These are phyloP conservation scores for Druon quercuslanigerum DNA, from an alignment of 1,140 invertebrate genomes.

Conservation along the genomic window DNA sequence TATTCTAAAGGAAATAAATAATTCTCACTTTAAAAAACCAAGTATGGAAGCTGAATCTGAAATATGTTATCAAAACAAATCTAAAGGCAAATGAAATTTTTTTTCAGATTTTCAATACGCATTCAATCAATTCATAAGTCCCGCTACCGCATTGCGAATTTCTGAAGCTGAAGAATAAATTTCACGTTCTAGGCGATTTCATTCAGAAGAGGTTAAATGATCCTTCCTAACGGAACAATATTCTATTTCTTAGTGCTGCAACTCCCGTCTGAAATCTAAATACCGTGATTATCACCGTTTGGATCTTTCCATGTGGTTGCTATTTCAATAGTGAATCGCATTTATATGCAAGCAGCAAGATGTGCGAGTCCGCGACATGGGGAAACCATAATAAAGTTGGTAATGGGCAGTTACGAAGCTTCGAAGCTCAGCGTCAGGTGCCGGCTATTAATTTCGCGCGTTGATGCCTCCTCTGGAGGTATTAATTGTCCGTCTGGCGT, in stretches of 20 bases:
- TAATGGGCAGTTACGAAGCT: constrained; percentile 66
- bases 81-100: too few relatives aligned
- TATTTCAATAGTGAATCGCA: constrained; percentile 14
- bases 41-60: too few relatives aligned
- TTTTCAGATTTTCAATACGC: too few relatives aligned
- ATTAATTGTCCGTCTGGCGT: constrained; percentile 62
- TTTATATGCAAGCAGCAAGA: constrained; percentile 34
- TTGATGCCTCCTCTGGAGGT: constrained; percentile 58
- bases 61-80: too few relatives aligned
- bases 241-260: background rate
- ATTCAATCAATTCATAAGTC: background rate
- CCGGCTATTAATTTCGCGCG: constrained; percentile 65
- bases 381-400: constrained; percentile 68
- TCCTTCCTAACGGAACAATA: background rate
- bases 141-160: background rate
- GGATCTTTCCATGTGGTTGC: constrained; percentile 6
- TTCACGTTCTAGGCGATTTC: background rate
- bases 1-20: too few relatives aligned
- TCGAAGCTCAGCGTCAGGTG: constrained; percentile 58
- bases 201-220: background rate
- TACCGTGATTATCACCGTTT: constrained; percentile 14
- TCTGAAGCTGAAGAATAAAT: background rate
- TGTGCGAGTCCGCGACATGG: constrained; percentile 51
- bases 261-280: background rate
- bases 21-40: too few relatives aligned